Base-by-base conservation (phyloP, 2,888 invertebrate genomes). In the Spicauda simplicius region DNA sequence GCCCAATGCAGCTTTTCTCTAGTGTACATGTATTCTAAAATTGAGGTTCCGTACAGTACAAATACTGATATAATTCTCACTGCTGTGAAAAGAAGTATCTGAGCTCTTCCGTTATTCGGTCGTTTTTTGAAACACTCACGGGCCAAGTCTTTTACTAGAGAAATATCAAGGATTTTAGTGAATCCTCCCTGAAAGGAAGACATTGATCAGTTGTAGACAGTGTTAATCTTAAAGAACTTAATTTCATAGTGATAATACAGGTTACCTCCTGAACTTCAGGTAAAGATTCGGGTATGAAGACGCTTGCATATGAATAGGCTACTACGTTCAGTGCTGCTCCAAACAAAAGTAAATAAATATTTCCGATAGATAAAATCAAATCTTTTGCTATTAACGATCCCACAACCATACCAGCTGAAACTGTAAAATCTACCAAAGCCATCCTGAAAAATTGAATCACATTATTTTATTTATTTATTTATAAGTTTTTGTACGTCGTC, bases 1-100 rank as follows among this genome's bases (percentile, higher is more conserved):
- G 94, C 88, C 96, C 96, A 96, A 30, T 93, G 86, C 69, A 96
- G 94, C 75, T 94, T 94, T 56, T 93, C 91, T 70, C 95, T 91
- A 4, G 94, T 80, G 74, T 95, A 96, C 67, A 95, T 78, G 77
- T 94, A 96, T 60, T 90, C 88, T 20, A 96, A 86, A 19, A 82
- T 77, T 1, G 73, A 53, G 50, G 91, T 85, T 1, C 94, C 95
- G 70, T 90, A 84, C 0, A 86, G 18, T 8, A 85, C 72, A 68
- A 90, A 80, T 48, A 90, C 80, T 20, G 77, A 78, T 0, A 91
- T 64, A 10, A 84, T 75, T 59, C 77, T 59, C 8, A 72, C 61
- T 4, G 64, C 59, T 56, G 93, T 84, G 19, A 92, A 83, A 25
- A 89, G 78, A 75, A 94, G 81, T n/a, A 94, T 81, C 59, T 93